These are phyloP conservation scores for Scaptomyza caliginosa DNA, from an alignment of 2,888 invertebrate species.

Conservation along the genomic window DNA sequence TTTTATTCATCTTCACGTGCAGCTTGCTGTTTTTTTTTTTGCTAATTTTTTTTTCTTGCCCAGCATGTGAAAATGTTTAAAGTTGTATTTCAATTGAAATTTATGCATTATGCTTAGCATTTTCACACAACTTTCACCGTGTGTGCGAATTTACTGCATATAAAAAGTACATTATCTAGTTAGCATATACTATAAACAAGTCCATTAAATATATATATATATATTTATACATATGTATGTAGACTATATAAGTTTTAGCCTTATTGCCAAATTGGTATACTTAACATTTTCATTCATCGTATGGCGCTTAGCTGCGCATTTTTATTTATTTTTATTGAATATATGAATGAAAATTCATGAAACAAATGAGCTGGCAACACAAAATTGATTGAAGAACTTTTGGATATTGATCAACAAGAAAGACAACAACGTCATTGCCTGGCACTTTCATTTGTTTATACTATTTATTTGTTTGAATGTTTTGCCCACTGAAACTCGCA, in stretches of 20 bases:
- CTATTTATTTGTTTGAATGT: slow-evolving; percentile 7
- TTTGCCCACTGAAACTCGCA: slow-evolving; percentile 16
- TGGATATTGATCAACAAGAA: slow-evolving; percentile 65
- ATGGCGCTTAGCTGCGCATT: slow-evolving; percentile 41
- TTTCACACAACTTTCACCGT: slow-evolving; percentile 48
- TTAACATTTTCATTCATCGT: slow-evolving; percentile 51
- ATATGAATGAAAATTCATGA: slow-evolving; percentile 64
- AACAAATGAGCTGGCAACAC: slow-evolving; percentile 36
- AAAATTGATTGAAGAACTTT: slow-evolving; percentile 69
- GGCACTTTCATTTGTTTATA: slow-evolving; percentile 9
- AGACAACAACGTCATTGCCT: slow-evolving; percentile 39
- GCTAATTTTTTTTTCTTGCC: slow-evolving; percentile 1
- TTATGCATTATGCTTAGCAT: slow-evolving; percentile 29
- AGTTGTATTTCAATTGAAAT: slow-evolving; percentile 41
- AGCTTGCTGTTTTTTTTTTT: not conserved
- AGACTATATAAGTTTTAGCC: slow-evolving; percentile 25
- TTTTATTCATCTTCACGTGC: slow-evolving; percentile 24
- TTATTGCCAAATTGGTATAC: slow-evolving; percentile 33
- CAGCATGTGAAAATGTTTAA: slow-evolving; percentile 35
- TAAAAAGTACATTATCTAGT: slow-evolving; percentile 8
- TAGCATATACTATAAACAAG: slow-evolving; percentile 23
- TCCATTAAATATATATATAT: no score
- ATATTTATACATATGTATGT: slow-evolving; percentile 1
- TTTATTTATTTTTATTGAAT: slow-evolving; percentile 53
- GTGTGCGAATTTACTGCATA: slow-evolving; percentile 41